Percentiles rank a stretch among this genome's conserved stretches.
Evolutionary conservation across 1,140 invertebrate genomes (phyloP).

Genomic region (Meloidogyne exigua): DNA sequence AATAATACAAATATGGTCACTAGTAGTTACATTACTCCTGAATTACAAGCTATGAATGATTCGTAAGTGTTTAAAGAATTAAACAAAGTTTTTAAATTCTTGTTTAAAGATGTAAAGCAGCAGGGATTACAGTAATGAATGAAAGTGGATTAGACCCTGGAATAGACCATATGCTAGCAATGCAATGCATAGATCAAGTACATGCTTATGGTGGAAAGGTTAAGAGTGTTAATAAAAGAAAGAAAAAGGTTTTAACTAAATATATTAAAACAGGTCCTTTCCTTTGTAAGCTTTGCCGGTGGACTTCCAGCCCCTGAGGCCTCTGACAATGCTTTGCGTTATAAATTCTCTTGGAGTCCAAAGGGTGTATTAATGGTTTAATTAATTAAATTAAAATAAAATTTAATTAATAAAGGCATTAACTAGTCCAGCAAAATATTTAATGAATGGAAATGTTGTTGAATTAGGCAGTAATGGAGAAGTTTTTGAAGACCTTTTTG

Average conservation of each 20-base stretch:
- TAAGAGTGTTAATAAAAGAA: not conserved
- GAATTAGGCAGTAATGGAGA: constrained; percentile 85
- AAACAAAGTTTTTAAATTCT: not conserved
- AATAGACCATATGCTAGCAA: constrained; percentile 91
- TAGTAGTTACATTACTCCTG: constrained; percentile 84
- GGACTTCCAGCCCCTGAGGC: constrained; percentile 90
- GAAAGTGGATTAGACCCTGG: constrained; percentile 96
- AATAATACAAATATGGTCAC: constrained; percentile 88
- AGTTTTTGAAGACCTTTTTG: constrained; percentile 76
- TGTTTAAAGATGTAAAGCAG: constrained; percentile 67
- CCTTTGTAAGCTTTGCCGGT: constrained; percentile 94
- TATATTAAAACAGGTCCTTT: constrained; percentile 74
- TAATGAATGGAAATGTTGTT: constrained; percentile 80
- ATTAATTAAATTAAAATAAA: constrained; percentile 78
- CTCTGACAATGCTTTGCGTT: constrained; percentile 86
- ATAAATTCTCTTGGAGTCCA: constrained; percentile 81
- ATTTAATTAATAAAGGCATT: constrained; percentile 79
- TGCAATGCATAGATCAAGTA: constrained; percentile 91
- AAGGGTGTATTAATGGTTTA: constrained; percentile 40
- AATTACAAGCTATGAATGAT: constrained; percentile 78
- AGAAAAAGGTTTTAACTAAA: constrained; percentile 7
- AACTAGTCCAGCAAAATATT: constrained; percentile 80
- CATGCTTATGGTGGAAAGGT: constrained; percentile 73
- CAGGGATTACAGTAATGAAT: constrained; percentile 85
- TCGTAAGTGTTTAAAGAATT: constrained; percentile 68